Percentiles rank a stretch among this genome's conserved stretches.
These are phyloP conservation scores for Falco punctatus DNA, from an alignment of 2,113 vertebrate species.

Conservation along the genomic window DNA sequence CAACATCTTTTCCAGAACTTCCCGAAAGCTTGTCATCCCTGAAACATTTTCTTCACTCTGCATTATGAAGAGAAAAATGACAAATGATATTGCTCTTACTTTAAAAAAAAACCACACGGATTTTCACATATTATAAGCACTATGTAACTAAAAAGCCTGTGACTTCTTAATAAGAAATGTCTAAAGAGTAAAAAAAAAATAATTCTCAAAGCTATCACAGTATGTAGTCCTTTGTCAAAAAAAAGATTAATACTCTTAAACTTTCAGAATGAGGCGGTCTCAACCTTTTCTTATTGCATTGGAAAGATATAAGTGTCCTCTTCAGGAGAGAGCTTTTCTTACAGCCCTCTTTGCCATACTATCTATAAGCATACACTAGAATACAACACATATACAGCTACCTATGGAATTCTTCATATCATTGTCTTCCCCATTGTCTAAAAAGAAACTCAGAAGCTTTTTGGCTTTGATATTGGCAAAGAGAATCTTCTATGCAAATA, in stretches of 20 bases:
- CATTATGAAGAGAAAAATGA: background rate
- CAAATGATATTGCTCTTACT: background rate
- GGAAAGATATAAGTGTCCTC: background rate
- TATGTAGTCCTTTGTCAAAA: background rate
- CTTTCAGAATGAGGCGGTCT: background rate
- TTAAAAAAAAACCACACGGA: background rate
- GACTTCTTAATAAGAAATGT: background rate
- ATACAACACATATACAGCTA: background rate
- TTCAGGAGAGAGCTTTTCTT: background rate
- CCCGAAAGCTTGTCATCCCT: conserved; percentile 96
- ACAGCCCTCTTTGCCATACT: background rate
- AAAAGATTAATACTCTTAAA: background rate
- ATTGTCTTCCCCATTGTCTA: background rate
- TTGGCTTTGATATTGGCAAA: background rate
- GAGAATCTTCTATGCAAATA: background rate
- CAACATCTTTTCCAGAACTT: conserved; percentile 97
- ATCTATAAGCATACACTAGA: background rate
- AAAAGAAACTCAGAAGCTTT: background rate
- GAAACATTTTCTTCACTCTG: conserved; percentile 97
- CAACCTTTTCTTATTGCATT: background rate
- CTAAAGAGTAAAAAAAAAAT: background rate
- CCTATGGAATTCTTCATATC: background rate
- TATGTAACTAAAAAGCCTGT: background rate
- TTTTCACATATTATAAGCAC: background rate
- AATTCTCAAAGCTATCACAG: background rate